Base-by-base conservation (phyloP, 2,113 vertebrate species). In the Cygnus atratus region DNA sequence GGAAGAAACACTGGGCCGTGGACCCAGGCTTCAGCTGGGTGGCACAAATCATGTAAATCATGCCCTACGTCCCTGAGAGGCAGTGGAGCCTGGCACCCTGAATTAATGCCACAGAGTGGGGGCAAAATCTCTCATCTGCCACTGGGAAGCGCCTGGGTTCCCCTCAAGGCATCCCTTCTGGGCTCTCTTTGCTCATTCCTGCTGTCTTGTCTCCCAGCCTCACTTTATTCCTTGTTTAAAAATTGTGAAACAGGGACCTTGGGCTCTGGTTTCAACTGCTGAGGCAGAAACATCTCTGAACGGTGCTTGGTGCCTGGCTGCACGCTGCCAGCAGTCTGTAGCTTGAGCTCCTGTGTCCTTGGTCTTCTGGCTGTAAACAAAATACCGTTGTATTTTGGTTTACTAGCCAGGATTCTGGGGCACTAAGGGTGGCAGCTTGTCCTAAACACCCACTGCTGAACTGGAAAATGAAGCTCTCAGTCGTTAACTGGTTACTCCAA, bases 61-160 rank as follows among this genome's bases (percentile, higher is more conserved):
- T 28, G 6, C 35, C 9, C 29, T 5, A 2, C 7, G 10, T 29
- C 29, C 17, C 18, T 2, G 1, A 52, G 1, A 17, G 37, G 48
- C 2, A 1, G 16, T 6, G 6, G 43, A 77, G 33, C 33, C 25
- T 17, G n/a, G 31, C 21, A 63, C 18, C 28, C 7, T 3, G 2
- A 54, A 72, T 31, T 3, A 13, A 54, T 13, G 14, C 5, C 5
- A 12, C 33, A 44, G 22, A 76, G 48, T 9, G 55, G 25, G 25
- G 24, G 9, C n/a, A 59, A 39, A 90, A 54, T 6, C 43, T 88
- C 20, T 20, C 26, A 14, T 22, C 29, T 87, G 35, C 16, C 12
- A 7, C 9, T 3, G 7, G 59, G 54, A 68, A 41, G 31, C 6
- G 7, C 24, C 24, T 25, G 50, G 50, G 50, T 24, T 52, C 50